phyloP scores from a whole-genome alignment of 1,140 invertebrate genomes.

The Drosophila lowei region DNA sequence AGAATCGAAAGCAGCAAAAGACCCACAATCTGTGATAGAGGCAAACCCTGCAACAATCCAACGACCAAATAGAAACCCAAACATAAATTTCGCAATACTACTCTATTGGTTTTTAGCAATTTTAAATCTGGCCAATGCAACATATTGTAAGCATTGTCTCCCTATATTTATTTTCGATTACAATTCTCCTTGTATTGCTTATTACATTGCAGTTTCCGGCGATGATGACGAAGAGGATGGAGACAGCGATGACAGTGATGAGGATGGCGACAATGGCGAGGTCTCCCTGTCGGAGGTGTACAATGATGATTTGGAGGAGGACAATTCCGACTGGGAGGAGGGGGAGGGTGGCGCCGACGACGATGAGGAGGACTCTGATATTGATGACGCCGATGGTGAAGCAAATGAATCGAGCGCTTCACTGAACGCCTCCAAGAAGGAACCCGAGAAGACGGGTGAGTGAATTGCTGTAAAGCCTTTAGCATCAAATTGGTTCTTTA shows the following conservation, averaged over 20 bases:
- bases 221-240: slow-evolving; percentile 84
- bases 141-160: slow-evolving; percentile 77
- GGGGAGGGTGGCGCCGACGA: slow-evolving; percentile 76
- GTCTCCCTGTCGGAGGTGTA: slow-evolving; percentile 81
- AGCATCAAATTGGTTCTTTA: background rate
- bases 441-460: slow-evolving; percentile 57
- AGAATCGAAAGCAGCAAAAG: slow-evolving; percentile 34
- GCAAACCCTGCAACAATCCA: slow-evolving; percentile 5
- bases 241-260: slow-evolving; percentile 85
- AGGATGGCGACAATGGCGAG: slow-evolving; percentile 84
- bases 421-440: slow-evolving; percentile 58
- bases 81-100: slow-evolving; percentile 69
- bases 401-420: slow-evolving; percentile 64
- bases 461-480: background rate
- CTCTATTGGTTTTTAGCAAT: slow-evolving; percentile 82
- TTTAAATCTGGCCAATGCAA: slow-evolving; percentile 78
- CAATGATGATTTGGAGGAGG: slow-evolving; percentile 81
- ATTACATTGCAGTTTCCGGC: slow-evolving; percentile 84
- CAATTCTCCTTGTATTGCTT: background rate
- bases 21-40: slow-evolving; percentile 45
- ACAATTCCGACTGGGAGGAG: slow-evolving; percentile 82
- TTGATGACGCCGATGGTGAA: slow-evolving; percentile 83
- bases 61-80: slow-evolving; percentile 20
- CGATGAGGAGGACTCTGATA: slow-evolving; percentile 83
- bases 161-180: slow-evolving; percentile 3